Conservation (phyloP, 2,113 vertebrate species). For the Limnothrissa miodon region DNA sequence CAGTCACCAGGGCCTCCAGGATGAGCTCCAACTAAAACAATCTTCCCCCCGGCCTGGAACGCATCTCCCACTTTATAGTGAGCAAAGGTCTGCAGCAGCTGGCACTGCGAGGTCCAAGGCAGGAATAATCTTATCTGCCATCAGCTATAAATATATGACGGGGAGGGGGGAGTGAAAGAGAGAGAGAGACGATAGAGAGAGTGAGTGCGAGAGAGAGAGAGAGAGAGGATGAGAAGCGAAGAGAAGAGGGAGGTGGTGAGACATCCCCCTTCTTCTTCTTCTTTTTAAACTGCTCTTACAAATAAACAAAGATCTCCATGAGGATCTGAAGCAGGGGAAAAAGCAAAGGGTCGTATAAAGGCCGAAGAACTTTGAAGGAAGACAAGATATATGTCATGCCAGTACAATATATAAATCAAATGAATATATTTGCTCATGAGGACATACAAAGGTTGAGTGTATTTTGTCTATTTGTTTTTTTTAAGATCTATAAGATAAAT, state of each 20-base stretch:
- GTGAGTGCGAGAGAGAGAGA: slow-evolving; percentile 23
- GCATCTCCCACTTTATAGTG: slow-evolving; percentile 74
- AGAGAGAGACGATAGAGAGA: slow-evolving; percentile 26
- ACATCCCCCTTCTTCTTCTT: slow-evolving; percentile 10
- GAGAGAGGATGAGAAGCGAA: slow-evolving; percentile 27
- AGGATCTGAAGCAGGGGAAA: not conserved
- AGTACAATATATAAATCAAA: not conserved
- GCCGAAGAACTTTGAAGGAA: not conserved
- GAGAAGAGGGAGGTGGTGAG: slow-evolving; percentile 23
- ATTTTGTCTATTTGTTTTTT: not conserved
- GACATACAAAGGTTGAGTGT: not conserved
- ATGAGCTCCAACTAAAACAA: slow-evolving; percentile 72
- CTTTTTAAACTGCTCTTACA: slow-evolving; percentile 13
- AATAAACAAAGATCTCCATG: slow-evolving; percentile 13
- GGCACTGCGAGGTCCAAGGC: slow-evolving; percentile 68
- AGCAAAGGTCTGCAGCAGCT: slow-evolving; percentile 78
- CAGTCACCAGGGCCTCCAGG: slow-evolving; percentile 55
- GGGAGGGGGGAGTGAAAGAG: slow-evolving; percentile 36
- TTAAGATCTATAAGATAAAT: not conserved
- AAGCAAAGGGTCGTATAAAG: slow-evolving; percentile 9
- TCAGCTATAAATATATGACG: slow-evolving; percentile 77
- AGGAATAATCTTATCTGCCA: slow-evolving; percentile 77
- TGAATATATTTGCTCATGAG: not conserved
- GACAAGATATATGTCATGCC: slow-evolving; percentile 7
- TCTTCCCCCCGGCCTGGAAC: slow-evolving; percentile 54